Evolutionary conservation across 2,888 invertebrate genomes (phyloP).

Genomic region (Argyresthia albistria): DNA sequence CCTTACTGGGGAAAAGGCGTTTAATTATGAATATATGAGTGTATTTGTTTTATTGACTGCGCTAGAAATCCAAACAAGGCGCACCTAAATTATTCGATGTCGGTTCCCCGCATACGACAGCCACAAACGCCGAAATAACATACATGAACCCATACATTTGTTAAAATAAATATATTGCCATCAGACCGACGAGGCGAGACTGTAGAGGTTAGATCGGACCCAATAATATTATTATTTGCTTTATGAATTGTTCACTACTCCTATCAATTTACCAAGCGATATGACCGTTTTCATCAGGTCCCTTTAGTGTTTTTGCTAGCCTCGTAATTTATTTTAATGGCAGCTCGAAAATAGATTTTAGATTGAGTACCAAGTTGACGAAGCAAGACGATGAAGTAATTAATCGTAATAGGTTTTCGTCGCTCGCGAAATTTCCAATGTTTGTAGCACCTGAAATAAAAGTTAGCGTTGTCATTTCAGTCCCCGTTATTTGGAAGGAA

Average conservation of each 20-base stretch:
- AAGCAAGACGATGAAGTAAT: constrained; percentile 1
- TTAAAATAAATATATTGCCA: background rate
- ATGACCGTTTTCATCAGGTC: background rate
- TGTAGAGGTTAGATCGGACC: background rate
- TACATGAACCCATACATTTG: no score
- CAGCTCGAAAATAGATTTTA: background rate
- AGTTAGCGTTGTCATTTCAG: background rate
- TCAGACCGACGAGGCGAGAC: background rate
- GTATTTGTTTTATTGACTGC: no score
- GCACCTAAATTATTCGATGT: no score
- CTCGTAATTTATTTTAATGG: constrained; percentile 3
- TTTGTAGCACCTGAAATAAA: background rate
- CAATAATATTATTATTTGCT: background rate
- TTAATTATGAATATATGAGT: no score
- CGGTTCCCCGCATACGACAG: no score
- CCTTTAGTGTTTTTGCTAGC: background rate
- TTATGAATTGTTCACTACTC: constrained; percentile 1
- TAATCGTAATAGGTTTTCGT: constrained; percentile 3
- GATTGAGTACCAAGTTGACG: constrained; percentile 1
- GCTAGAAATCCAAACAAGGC: no score
- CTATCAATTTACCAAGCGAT: no score
- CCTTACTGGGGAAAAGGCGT: no score
- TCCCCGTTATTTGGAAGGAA: no score
- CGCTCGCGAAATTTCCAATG: background rate
- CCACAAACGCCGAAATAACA: no score